These are phyloP conservation scores for Nezara viridula DNA, from an alignment of 2,888 invertebrate genomes.

Conservation along the genomic window DNA sequence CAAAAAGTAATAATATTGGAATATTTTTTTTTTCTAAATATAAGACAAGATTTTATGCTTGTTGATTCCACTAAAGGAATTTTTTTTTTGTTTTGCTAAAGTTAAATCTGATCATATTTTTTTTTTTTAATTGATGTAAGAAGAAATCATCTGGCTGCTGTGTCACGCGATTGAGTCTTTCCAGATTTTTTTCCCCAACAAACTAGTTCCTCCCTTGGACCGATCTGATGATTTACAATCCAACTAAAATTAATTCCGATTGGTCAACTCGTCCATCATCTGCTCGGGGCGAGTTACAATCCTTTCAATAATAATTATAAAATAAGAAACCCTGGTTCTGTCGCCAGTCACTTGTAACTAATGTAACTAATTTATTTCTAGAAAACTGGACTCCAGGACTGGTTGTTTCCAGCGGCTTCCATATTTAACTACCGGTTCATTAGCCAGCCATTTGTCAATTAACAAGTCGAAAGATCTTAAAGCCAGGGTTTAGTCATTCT, in stretches of 20 bases:
- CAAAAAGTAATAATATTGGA: too few relatives aligned
- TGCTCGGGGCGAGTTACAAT: neutral
- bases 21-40: neutral
- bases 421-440: constrained; percentile 24
- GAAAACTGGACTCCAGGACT: neutral
- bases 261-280: neutral
- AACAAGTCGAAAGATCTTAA: neutral
- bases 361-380: constrained; percentile 6
- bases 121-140: neutral
- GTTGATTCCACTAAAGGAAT: neutral
- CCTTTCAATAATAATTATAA: constrained; percentile 21
- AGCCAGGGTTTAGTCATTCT: neutral
- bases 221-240: neutral
- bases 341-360: neutral
- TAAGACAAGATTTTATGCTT: neutral
- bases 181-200: neutral
- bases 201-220: neutral
- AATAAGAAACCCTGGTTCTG: neutral
- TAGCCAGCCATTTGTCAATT: neutral
- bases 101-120: neutral
- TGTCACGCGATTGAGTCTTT: neutral
- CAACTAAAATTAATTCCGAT: neutral
- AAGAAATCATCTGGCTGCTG: neutral
- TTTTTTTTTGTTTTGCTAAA: neutral
- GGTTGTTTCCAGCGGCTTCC: neutral